Percentiles rank a stretch among this genome's conserved stretches.
phyloP scores from a whole-genome alignment of 2,888 invertebrate species.

The Liposcelis brunnea region DNA sequence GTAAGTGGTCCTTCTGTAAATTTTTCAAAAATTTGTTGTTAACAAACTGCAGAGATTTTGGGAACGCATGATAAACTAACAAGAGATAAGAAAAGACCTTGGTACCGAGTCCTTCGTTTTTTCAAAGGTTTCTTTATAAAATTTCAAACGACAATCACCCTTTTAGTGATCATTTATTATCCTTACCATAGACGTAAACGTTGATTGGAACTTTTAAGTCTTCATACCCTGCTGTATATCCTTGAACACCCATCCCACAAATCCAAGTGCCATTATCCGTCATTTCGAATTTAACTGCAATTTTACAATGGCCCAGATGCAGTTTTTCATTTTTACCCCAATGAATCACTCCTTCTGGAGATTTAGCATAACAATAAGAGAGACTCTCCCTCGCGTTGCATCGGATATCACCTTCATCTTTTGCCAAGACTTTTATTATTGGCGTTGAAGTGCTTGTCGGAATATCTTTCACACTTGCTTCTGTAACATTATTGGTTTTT shows the following conservation, averaged over 20 bases:
- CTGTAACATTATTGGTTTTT: no score
- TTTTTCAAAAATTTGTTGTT: no score
- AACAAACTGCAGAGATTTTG: conserved; percentile 4
- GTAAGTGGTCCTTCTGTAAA: no score
- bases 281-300: conserved; percentile 8
- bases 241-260: conserved; percentile 11
- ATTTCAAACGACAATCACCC: no score
- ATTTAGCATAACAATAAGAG: neutral
- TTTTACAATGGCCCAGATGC: conserved; percentile 10
- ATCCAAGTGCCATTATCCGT: conserved; percentile 12
- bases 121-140: no score
- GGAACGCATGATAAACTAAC: neutral
- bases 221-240: neutral
- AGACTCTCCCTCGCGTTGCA: neutral
- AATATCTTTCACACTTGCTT: no score
- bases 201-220: conserved; percentile 11
- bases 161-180: no score
- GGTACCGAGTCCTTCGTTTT: no score
- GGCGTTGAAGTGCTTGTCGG: no score
- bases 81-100: no score
- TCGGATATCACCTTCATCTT: no score
- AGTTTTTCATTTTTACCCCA: conserved; percentile 10
- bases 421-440: no score
- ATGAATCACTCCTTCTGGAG: neutral
- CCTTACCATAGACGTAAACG: conserved; percentile 10